Base-by-base conservation (phyloP, 2,797 vertebrate genomes). In the Hypotaenidia philippensis region DNA sequence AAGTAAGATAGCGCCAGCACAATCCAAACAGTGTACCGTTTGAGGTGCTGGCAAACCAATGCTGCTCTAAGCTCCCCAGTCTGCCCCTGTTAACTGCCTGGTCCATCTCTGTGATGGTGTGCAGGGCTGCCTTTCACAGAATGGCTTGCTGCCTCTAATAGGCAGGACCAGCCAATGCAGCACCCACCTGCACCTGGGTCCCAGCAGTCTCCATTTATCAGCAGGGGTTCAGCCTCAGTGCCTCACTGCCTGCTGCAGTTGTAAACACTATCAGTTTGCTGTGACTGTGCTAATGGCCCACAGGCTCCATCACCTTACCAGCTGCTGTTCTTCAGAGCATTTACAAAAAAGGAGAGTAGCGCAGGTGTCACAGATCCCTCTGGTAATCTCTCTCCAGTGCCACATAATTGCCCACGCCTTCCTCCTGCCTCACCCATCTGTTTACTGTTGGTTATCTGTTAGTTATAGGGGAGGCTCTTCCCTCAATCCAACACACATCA, bases 21-120 rank as follows among this genome's bases (percentile, higher is more conserved):
- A 45, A 36, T 27, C 27, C 3, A 0, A 25, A 34, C 9, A 32
- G 20, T 49, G 66, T 0, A 1, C 20, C 0, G 0, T 31, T 11
- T 45, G 60, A 61, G 15, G n/a, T 66, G 65, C 36, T 1, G 1
- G 47, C 31, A 68, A 15, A 59, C 27, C 0, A 3, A 11, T 12
- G 32, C 22, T n/a, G 44, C 66, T 57, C 10, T 31, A 2, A 31
- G 53, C 23, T 55, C 11, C 21, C 21, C 1, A 0, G 45, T 38
- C 34, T 84, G 56, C 32, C 18, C 15, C 25, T 0, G 0, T 7
- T 25, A 82, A 59, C 8, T 41, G 20, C 34, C 17, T 55, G 20
- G 60, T 13, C 26, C 21, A 17, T 22, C 34, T 25, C 52, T 41
- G 21, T 16, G 25, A 40, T 18, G 9, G 25, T 0, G 0, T 27